Base-by-base conservation (phyloP, 2,113 vertebrate species). In the Pterocles burchelli region DNA sequence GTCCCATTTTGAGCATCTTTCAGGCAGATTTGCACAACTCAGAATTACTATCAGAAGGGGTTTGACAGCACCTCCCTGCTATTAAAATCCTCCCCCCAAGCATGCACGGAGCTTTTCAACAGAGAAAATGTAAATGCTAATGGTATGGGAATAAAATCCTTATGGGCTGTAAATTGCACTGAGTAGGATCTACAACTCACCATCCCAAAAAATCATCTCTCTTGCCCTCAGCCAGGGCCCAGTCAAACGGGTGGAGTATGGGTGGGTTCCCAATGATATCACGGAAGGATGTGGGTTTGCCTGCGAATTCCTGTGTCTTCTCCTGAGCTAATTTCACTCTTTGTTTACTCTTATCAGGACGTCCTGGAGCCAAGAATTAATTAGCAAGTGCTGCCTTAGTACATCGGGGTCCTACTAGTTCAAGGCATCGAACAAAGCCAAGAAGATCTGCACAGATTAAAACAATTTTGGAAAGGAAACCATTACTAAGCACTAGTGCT, bases 341-440 rank as follows among this genome's bases (percentile, higher is more conserved):
- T 92, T 96, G 95, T 95, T 97, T 95, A 96, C 92, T 90, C 95
- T 97, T 95, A 96, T 93, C 96, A 96, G 90, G 85, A 63, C 45
- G 51, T 93, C 88, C 36, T 85, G 88, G 92, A 88, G 94, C 90
- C 92, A 97, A 95, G 90, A 95, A 95, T 88, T 95, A 91, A 93
- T 95, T 95, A 95, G 89, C 88, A 75, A 75, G 62, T 41, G 4
- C 66, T 95, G 84, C 65, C 71, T 81, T 8, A 77, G 83, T 66
- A 67, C 81, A 8, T 15, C 14, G 6, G 49, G 92, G 82, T 94
- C 91, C 81, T 67, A 94, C 74, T 76, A 93, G 94, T 93, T 94
- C 88, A 88, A 90, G 85, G 81, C 79, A 79, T 62, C 73, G 41
- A 41, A 81, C 57, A 82, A 75, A 95, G 87, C 93, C 91, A 89